A percentile compares a stretch with the other conserved stretches of the same genome.
These are phyloP conservation scores for Cryptus armator DNA, from an alignment of 2,888 invertebrate genomes.

Conservation along the genomic window DNA sequence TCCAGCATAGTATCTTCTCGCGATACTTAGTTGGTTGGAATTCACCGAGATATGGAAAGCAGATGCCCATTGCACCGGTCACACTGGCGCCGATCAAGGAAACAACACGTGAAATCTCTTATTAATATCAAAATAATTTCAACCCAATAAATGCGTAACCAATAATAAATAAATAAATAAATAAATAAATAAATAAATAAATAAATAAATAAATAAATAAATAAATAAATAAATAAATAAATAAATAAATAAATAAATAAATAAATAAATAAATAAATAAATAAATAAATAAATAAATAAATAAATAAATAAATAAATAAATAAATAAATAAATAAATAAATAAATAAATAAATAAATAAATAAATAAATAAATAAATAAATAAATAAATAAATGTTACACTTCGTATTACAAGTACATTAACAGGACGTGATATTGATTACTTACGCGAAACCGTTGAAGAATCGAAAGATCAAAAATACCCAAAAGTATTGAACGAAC, in stretches of 20 bases:
- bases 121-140: slow-evolving; percentile 25
- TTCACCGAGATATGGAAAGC: slow-evolving; percentile 93
- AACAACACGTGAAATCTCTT: slow-evolving; percentile 23
- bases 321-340: slow-evolving; percentile 22
- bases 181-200: too few species aligned
- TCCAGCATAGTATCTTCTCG: slow-evolving; percentile 93
- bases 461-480: slow-evolving; percentile 91
- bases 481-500: slow-evolving; percentile 90
- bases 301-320: too few species aligned
- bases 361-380: too few species aligned
- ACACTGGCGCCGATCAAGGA: slow-evolving; percentile 86
- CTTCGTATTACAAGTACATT: slow-evolving; percentile 1
- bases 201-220: too few species aligned
- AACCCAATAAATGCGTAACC: too few species aligned
- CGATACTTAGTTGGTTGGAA: slow-evolving; percentile 93
- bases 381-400: too few species aligned
- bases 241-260: too few species aligned
- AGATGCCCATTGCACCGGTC: slow-evolving; percentile 93
- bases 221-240: too few species aligned
- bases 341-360: too few species aligned
- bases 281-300: too few species aligned
- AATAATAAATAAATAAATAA: too few species aligned
- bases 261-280: too few species aligned
- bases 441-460: slow-evolving; percentile 93
- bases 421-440: slow-evolving; percentile 22